Percentiles rank a stretch among this genome's conserved stretches.
Conservation (phyloP, 2,113 vertebrate species). For the Neolamprologus fasciatus region DNA sequence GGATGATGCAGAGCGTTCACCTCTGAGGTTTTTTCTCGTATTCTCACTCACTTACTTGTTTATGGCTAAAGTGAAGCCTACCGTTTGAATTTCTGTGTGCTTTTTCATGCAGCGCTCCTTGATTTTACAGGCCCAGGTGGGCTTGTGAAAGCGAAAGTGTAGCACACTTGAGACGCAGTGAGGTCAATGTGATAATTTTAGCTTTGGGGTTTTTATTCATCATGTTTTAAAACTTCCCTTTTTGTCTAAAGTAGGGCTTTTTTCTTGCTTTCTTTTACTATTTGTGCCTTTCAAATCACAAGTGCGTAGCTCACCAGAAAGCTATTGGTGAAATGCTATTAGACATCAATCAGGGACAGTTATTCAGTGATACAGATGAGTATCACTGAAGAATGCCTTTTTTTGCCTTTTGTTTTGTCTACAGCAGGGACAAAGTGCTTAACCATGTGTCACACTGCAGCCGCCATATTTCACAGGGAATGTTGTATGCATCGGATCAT, state of each 20-base stretch:
- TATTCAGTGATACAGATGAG: not conserved
- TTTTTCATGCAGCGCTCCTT: slow-evolving; percentile 1
- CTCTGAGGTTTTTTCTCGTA: not conserved
- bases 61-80: not conserved
- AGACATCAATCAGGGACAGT: not conserved
- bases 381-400: not conserved
- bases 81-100: slow-evolving; percentile 16
- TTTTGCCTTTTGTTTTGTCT: not conserved
- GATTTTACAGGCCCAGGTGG: slow-evolving; percentile 24
- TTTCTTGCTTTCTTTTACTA: not conserved
- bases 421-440: not conserved
- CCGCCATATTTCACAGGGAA: not conserved
- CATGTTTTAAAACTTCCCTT: not conserved
- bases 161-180: not conserved
- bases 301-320: not conserved
- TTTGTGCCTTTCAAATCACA: slow-evolving; percentile 1
- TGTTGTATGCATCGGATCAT: not conserved
- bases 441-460: not conserved
- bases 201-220: slow-evolving; percentile 27
- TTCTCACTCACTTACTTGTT: not conserved
- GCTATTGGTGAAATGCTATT: not conserved
- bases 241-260: slow-evolving; percentile 28
- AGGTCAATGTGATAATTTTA: slow-evolving; percentile 56
- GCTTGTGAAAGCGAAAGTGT: slow-evolving; percentile 33
- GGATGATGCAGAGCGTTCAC: not conserved